Evolutionary conservation across 2,888 invertebrate genomes (phyloP).

Genomic region (Rhaphigaster nebulosa): DNA sequence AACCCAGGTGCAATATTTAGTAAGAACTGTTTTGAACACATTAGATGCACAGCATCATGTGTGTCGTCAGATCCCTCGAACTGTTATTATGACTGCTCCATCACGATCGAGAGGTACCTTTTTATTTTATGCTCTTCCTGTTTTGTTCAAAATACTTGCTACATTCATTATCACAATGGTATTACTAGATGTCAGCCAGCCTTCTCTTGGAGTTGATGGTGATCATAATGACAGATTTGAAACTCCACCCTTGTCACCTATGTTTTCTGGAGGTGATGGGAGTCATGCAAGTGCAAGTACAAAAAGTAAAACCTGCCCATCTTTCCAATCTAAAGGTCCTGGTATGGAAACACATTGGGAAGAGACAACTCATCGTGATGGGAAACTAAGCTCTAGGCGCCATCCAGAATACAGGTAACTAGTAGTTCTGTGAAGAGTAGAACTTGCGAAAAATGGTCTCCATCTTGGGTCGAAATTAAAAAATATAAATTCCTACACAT

Average conservation of each 20-base stretch:
- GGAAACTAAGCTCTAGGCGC: slow-evolving; percentile 63
- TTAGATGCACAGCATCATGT: slow-evolving; percentile 92
- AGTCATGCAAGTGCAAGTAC: slow-evolving; percentile 61
- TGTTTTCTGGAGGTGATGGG: slow-evolving; percentile 73
- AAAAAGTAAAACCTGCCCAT: slow-evolving; percentile 62
- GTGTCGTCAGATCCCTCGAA: slow-evolving; percentile 87
- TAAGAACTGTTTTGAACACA: slow-evolving; percentile 92
- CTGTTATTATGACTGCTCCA: slow-evolving; percentile 80
- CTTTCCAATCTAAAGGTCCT: slow-evolving; percentile 66
- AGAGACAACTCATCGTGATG: slow-evolving; percentile 61
- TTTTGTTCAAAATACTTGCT: not conserved
- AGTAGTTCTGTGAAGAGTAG: too few species aligned
- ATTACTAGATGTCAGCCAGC: slow-evolving; percentile 79
- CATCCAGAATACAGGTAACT: slow-evolving; percentile 65
- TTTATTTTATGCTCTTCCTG: not conserved
- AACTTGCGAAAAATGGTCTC: too few species aligned
- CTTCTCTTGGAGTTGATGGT: slow-evolving; percentile 80
- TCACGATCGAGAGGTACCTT: slow-evolving; percentile 76
- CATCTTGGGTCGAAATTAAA: too few species aligned
- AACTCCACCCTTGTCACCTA: slow-evolving; percentile 76
- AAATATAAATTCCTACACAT: too few species aligned
- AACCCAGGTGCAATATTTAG: slow-evolving; percentile 81
- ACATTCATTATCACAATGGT: not conserved
- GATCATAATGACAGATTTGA: slow-evolving; percentile 70
- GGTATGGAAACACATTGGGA: slow-evolving; percentile 78